Evolutionary conservation across 1,140 invertebrate species (phyloP).

Genomic region (Drosophila grimshawi): DNA sequence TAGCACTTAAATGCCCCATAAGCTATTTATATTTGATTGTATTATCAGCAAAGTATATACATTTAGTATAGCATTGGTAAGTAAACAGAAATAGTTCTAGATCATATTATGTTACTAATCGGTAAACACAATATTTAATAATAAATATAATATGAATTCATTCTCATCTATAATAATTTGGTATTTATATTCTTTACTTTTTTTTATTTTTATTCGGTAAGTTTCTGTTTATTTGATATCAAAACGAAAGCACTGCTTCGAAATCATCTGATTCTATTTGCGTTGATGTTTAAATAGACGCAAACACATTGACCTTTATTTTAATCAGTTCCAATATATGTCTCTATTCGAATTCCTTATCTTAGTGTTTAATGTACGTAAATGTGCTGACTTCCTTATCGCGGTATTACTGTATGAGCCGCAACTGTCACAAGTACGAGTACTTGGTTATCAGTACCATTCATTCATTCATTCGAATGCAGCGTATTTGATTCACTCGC

Average conservation of each 20-base stretch:
- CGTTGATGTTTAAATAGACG: conserved; percentile 15
- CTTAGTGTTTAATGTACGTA: conserved; percentile 15
- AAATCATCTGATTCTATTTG: conserved; percentile 28
- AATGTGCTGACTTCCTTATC: conserved; percentile 37
- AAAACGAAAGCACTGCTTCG: conserved; percentile 2
- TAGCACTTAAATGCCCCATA: not conserved
- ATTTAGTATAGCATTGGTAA: too few relatives aligned
- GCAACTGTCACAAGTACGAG: conserved; percentile 18
- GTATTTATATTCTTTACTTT: not conserved
- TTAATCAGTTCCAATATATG: conserved; percentile 30
- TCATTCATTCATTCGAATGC: conserved; percentile 14
- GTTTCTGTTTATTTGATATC: not conserved
- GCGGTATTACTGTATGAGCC: conserved; percentile 5
- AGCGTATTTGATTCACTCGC: conserved; percentile 13
- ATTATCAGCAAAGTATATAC: not conserved
- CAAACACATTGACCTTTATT: conserved; percentile 20
- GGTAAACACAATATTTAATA: too few relatives aligned
- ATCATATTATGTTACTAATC: too few relatives aligned
- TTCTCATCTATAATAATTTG: not conserved
- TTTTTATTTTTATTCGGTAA: not conserved
- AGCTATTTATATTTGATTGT: not conserved
- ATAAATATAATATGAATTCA: too few relatives aligned
- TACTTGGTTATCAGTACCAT: conserved; percentile 25
- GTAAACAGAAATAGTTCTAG: too few relatives aligned
- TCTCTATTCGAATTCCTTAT: conserved; percentile 32